Conservation (phyloP, 2,113 vertebrate genomes). For the Orycteropus afer region DNA sequence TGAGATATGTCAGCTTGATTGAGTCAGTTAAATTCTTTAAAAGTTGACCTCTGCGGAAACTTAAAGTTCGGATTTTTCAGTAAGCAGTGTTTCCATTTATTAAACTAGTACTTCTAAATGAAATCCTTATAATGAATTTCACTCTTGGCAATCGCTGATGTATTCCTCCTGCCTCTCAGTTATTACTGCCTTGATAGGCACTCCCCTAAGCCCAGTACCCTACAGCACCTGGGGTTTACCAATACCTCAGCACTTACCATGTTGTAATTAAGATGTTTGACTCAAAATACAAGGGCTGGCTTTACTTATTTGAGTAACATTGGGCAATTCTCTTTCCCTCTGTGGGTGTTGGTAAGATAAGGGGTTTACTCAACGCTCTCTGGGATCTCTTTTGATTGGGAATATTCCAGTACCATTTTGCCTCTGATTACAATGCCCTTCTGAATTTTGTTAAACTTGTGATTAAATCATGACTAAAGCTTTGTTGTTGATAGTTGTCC, state of each 20-base stretch:
- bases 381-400: background rate
- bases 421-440: background rate
- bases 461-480: background rate
- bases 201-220: background rate
- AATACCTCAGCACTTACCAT: background rate
- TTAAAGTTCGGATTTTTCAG: conserved; percentile 14
- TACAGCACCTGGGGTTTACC: background rate
- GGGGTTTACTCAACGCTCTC: background rate
- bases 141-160: background rate
- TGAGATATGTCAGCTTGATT: background rate
- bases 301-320: background rate
- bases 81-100: conserved; percentile 1
- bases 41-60: conserved; percentile 36
- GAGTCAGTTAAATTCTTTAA: background rate
- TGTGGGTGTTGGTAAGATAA: background rate
- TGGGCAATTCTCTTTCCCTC: background rate
- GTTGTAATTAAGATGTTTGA: background rate
- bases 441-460: background rate
- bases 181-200: background rate
- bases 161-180: background rate
- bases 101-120: background rate
- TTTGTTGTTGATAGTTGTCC: background rate
- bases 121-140: background rate
- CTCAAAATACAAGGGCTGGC: background rate
- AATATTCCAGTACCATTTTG: background rate